Percentiles rank a stretch among this genome's conserved stretches.
phyloP scores from a whole-genome alignment of 37 sponge, comb jelly and placozoan genomes.

The Axinella damicornis region DNA sequence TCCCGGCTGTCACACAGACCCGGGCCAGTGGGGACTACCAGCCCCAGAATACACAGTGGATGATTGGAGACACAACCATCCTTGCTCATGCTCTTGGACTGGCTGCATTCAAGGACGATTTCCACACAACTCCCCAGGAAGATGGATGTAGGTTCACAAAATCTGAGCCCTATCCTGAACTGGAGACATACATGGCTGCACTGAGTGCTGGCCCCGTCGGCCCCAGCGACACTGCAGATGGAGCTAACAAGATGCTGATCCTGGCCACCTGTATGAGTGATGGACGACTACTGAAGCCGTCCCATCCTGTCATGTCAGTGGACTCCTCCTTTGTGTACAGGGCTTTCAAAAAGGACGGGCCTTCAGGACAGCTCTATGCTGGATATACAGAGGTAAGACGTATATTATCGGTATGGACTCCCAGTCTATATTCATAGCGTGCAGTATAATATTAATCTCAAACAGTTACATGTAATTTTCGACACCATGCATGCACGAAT shows the following conservation, averaged over 20 bases:
- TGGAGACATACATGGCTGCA: slow-evolving; percentile 36
- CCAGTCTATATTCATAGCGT: too few relatives aligned
- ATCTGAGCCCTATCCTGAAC: slow-evolving; percentile 30
- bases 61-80: slow-evolving; percentile 63
- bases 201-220: slow-evolving; percentile 52
- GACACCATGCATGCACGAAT: too few relatives aligned
- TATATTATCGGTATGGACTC: not conserved
- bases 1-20: slow-evolving; percentile 57
- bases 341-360: slow-evolving; percentile 50
- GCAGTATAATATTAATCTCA: too few relatives aligned
- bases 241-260: slow-evolving; percentile 36
- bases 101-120: slow-evolving; percentile 61
- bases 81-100: slow-evolving; percentile 50
- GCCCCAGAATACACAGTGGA: slow-evolving; percentile 57
- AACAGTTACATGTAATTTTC: too few relatives aligned
- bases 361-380: slow-evolving; percentile 58
- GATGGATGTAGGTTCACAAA: not conserved
- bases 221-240: slow-evolving; percentile 20
- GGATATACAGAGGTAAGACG: slow-evolving; percentile 35
- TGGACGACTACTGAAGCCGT: slow-evolving; percentile 43
- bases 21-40: slow-evolving; percentile 56
- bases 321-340: slow-evolving; percentile 38
- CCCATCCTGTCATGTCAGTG: slow-evolving; percentile 35
- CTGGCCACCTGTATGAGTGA: slow-evolving; percentile 53
- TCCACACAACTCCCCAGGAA: slow-evolving; percentile 21